Percentiles rank a stretch among this genome's conserved stretches.
phyloP scores from a whole-genome alignment of 2,113 vertebrate species.

The Eulemur rufifrons region DNA sequence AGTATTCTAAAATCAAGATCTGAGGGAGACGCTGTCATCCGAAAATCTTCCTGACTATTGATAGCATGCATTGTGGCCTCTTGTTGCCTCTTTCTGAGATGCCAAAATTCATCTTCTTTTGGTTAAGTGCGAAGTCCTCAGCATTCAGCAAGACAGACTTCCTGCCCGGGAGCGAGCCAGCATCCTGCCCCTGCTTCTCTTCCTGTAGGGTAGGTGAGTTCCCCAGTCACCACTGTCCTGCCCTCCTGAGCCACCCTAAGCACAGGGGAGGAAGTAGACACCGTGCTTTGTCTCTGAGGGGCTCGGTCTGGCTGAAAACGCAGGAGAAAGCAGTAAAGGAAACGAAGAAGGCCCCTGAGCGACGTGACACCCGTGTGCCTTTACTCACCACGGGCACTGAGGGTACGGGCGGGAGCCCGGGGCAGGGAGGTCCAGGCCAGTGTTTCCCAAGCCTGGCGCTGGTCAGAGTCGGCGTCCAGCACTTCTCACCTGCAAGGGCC shows the following conservation, averaged over 20 bases:
- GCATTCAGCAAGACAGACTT: too few species aligned
- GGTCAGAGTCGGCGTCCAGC: too few species aligned
- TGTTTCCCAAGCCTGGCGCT: too few species aligned
- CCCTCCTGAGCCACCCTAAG: background rate
- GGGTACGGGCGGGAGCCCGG: background rate
- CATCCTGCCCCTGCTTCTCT: accelerated
- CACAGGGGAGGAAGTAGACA: background rate
- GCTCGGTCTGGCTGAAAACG: background rate
- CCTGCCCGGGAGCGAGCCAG: background rate
- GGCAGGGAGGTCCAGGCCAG: too few species aligned
- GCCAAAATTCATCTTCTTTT: background rate
- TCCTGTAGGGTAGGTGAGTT: background rate
- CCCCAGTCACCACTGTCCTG: background rate
- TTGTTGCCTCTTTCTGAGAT: background rate
- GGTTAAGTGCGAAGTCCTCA: too few species aligned
- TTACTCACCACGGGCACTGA: too few species aligned
- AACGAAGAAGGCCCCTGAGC: background rate
- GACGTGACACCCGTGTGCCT: too few species aligned
- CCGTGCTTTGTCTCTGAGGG: background rate
- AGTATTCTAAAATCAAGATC: background rate
- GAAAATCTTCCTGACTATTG: background rate
- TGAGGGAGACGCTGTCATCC: accelerated
- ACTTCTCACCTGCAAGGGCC: too few species aligned
- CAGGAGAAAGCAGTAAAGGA: background rate
- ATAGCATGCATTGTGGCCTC: background rate